A percentile compares a stretch with the other conserved stretches of the same genome.
Evolutionary conservation across 2,888 invertebrate genomes (phyloP).

Genomic region (Xylocampa areola): DNA sequence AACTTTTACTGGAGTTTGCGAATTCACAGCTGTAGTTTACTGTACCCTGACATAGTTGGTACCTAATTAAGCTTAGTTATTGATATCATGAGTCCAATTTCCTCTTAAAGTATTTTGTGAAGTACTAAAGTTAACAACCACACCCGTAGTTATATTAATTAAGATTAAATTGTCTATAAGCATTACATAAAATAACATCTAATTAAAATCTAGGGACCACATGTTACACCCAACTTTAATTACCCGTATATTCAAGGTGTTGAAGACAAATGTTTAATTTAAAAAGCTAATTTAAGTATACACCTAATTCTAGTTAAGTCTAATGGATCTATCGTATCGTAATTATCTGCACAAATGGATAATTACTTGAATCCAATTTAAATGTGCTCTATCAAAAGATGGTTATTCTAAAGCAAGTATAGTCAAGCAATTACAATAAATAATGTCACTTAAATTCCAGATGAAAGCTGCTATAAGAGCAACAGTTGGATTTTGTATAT

Average conservation of each 20-base stretch:
- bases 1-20: too few species aligned
- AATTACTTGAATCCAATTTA: slow-evolving; percentile 51
- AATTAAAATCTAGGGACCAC: slow-evolving; percentile 8
- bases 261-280: slow-evolving; percentile 28
- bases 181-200: too few species aligned
- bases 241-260: slow-evolving; percentile 24
- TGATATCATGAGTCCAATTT: too few species aligned
- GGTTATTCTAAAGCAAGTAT: slow-evolving; percentile 14
- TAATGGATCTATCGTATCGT: slow-evolving; percentile 40
- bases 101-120: too few species aligned
- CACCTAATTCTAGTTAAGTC: slow-evolving; percentile 34
- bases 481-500: slow-evolving; percentile 22
- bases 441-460: slow-evolving; percentile 61
- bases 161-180: too few species aligned
- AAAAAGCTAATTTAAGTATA: slow-evolving; percentile 38
- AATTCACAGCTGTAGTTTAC: too few species aligned
- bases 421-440: slow-evolving; percentile 64
- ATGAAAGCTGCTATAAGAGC: slow-evolving; percentile 55
- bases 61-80: too few species aligned
- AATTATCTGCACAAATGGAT: slow-evolving; percentile 31
- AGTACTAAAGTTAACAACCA: too few species aligned
- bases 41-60: too few species aligned
- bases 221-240: slow-evolving; percentile 13
- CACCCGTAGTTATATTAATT: too few species aligned
- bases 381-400: slow-evolving; percentile 16